Percentiles rank a stretch among this genome's conserved stretches.
Evolutionary conservation across 2,113 vertebrate species (phyloP).

Genomic region (Microcebus griseorufus): DNA sequence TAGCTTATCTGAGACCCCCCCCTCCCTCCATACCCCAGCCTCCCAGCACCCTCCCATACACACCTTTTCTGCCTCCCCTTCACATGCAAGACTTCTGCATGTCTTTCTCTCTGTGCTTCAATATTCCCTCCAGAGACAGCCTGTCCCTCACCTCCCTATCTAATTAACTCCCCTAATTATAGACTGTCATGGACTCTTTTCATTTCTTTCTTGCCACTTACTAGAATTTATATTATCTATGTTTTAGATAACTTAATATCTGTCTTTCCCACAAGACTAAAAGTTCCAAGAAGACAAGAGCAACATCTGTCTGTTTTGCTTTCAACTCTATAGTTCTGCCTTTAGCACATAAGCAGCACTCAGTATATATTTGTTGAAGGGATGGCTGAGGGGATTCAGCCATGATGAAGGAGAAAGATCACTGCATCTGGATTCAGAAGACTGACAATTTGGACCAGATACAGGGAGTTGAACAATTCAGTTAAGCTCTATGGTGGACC

Average conservation of each 20-base stretch:
- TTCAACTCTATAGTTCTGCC: not conserved
- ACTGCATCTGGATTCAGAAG: not conserved
- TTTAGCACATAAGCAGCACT: not conserved
- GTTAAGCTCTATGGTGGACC: not conserved
- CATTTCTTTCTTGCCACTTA: slow-evolving; percentile 20
- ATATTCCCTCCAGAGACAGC: not conserved
- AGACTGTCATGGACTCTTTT: not conserved
- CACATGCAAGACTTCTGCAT: not conserved
- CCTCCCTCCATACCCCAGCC: not conserved
- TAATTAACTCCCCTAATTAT: not conserved
- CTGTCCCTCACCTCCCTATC: not conserved
- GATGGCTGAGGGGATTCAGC: not conserved
- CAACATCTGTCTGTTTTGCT: not conserved
- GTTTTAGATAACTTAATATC: slow-evolving; percentile 1
- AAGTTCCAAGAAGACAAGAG: not conserved
- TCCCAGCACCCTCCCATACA: not conserved
- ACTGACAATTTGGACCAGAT: not conserved
- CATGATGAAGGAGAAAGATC: not conserved
- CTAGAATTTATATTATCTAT: not conserved
- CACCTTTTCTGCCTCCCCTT: not conserved
- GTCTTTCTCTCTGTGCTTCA: not conserved
- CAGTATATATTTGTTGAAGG: not conserved
- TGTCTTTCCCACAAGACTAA: not conserved
- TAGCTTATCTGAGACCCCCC: not conserved
- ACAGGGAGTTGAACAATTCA: not conserved